Conservation (phyloP, 2,113 vertebrate genomes). For the Rhinopithecus roxellana region DNA sequence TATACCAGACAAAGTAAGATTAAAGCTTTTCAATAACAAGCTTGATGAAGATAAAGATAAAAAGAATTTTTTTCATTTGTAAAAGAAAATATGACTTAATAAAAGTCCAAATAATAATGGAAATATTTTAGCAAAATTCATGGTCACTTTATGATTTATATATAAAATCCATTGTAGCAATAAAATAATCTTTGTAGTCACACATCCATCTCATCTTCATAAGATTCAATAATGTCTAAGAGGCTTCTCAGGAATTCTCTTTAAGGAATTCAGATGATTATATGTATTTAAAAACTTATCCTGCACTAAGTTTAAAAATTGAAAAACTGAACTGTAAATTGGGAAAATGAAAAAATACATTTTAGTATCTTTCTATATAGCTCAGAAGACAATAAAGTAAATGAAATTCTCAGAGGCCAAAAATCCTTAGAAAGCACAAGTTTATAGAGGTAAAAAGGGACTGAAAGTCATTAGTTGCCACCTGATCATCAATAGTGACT, state of each 20-base stretch:
- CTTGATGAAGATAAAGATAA: not conserved
- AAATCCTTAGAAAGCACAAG: not conserved
- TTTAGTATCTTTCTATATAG: not conserved
- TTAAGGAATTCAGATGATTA: no score
- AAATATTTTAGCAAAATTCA: not conserved
- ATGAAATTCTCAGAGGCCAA: not conserved
- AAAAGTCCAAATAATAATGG: not conserved
- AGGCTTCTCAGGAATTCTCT: not conserved
- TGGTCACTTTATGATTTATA: not conserved
- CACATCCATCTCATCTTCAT: not conserved
- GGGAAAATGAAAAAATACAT: not conserved
- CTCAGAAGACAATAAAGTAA: not conserved
- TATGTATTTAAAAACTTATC: not conserved
- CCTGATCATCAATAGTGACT: not conserved
- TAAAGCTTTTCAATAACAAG: not conserved
- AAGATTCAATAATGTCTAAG: not conserved
- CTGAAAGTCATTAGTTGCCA: not conserved
- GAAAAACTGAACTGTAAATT: not conserved
- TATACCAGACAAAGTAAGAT: not conserved
- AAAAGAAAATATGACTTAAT: no score
- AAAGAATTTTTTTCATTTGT: not conserved
- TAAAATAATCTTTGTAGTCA: not conserved
- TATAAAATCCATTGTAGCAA: not conserved
- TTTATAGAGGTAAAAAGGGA: not conserved
- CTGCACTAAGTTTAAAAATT: not conserved